Percentiles rank a stretch among this genome's conserved stretches.
Evolutionary conservation across 2,113 vertebrate species (phyloP).

Genomic region (Chaetura pelagica): DNA sequence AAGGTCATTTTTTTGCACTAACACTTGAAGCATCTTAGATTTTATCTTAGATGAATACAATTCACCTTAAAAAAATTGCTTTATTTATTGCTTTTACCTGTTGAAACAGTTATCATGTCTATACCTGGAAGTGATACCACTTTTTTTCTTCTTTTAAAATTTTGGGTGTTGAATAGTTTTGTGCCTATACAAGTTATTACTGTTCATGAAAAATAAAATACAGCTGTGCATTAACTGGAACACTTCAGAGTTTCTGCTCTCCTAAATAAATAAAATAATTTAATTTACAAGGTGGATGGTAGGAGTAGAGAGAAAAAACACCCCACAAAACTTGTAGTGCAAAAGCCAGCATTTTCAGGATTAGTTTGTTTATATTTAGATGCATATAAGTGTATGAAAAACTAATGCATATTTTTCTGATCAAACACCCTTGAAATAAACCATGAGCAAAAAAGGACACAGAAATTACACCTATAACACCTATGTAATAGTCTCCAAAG

Average conservation of each 20-base stretch:
- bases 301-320: neutral
- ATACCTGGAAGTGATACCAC: neutral
- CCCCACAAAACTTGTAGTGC: neutral
- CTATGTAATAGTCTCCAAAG: slow-evolving; percentile 17
- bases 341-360: neutral
- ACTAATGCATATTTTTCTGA: neutral
- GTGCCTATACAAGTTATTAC: neutral
- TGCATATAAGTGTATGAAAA: neutral
- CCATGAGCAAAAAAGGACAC: neutral
- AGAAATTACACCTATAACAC: neutral
- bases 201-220: neutral
- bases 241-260: neutral
- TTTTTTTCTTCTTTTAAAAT: neutral
- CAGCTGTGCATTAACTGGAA: neutral
- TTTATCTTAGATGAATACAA: neutral
- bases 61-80: neutral
- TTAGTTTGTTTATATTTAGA: neutral
- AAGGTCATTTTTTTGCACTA: neutral
- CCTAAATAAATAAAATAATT: neutral
- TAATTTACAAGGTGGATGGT: neutral
- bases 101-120: neutral
- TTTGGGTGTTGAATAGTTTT: neutral
- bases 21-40: neutral
- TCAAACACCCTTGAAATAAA: slow-evolving; percentile 20
- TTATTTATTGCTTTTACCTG: neutral